A percentile compares a stretch with the other conserved stretches of the same genome.
Evolutionary conservation across 2,113 vertebrate species (phyloP).

Genomic region (Indri indri): DNA sequence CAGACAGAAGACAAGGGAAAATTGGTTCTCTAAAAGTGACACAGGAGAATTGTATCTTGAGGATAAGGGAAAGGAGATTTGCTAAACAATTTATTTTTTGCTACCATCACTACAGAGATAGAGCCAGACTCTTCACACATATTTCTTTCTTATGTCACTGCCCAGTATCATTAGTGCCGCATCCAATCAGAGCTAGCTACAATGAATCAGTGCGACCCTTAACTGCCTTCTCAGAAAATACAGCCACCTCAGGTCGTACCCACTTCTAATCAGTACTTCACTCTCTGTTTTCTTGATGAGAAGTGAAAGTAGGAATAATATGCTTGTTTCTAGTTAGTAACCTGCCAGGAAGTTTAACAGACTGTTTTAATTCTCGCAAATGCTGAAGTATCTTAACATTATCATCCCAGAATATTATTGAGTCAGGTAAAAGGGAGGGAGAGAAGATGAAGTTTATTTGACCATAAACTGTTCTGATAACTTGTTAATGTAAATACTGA

Average conservation of each 20-base stretch:
- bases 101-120: constrained; percentile 3
- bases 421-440: not conserved
- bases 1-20: constrained; percentile 68
- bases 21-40: constrained; percentile 60
- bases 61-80: constrained; percentile 47
- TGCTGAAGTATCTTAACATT: not conserved
- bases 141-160: constrained; percentile 21
- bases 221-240: not conserved
- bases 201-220: not conserved
- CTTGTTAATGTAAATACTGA: not conserved
- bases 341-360: not conserved
- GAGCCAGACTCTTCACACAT: not conserved
- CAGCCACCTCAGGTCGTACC: not conserved
- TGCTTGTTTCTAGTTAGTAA: not conserved
- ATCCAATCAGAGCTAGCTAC: not conserved
- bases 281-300: not conserved
- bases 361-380: not conserved
- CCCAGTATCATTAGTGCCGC: not conserved
- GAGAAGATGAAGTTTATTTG: not conserved
- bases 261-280: not conserved
- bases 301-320: not conserved
- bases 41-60: constrained; percentile 56
- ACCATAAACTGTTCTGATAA: not conserved
- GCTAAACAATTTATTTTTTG: constrained; percentile 66
- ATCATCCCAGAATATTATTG: not conserved